Evolutionary conservation across 2,888 invertebrate genomes (phyloP), one percentile per base, ranked within the genome.

Genomic region (Plebejus melissa): DNA sequence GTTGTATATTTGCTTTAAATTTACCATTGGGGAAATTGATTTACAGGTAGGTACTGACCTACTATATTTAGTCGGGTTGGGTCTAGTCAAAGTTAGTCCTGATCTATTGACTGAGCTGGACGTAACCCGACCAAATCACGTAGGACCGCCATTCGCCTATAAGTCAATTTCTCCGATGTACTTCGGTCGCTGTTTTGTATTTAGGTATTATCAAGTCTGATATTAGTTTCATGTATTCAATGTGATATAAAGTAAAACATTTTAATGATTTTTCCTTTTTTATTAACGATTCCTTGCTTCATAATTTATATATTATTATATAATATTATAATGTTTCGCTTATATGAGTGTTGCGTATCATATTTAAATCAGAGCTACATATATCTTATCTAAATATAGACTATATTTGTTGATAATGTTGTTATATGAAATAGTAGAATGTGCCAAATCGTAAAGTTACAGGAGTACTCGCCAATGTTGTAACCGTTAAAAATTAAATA

Each of bases 211-310:
- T 83, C 80, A 88, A 88, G 88, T 90, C 86, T 88, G 87, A 90
- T 83, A 85, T 85, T 85, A 82, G 84, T 88, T 88, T 88, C 82
- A 79, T 92, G 89, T 91, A 90, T 85, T 88, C 85, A 83, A 89
- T 92, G 90, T 89, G 89, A 89, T 89, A 88, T 86, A 87, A 86
- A 89, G 90, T 88, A 89, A 90, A 90, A 87, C 83, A 80, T 87
- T 86, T 82, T 86, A 88, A 86, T 82, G 80, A 84, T 83, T 85
- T 86, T 77, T 88, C 87, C 90, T 83, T 90, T 88, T 82, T 88
- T 90, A 87, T 82, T 75, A 77, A 79, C 79, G 82, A 82, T 84
- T 82, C 83, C 85, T 84, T 81, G 81, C 79, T 83, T 83, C 83
- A 80, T 84, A 82, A 78, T 77, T 81, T 81, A 82, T 83, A 83